phyloP scores from a whole-genome alignment of 2,113 vertebrate genomes.

The Geococcyx californianus region DNA sequence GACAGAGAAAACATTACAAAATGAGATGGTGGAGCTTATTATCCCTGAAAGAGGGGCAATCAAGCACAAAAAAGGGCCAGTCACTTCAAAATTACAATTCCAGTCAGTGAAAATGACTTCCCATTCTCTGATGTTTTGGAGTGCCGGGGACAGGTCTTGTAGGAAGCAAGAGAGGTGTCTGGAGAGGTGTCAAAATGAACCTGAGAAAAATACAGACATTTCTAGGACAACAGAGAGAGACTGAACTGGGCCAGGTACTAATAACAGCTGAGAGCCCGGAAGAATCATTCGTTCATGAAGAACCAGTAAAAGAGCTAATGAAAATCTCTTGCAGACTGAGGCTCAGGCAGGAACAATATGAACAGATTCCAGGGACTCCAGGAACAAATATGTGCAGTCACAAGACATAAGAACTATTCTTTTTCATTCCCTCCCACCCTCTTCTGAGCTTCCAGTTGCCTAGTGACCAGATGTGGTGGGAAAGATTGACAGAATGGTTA shows the following conservation, averaged over 20 bases:
- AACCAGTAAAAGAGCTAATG: not conserved
- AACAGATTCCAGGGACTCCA: not conserved
- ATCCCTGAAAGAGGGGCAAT: not conserved
- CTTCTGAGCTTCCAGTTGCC: not conserved
- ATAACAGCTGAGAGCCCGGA: not conserved
- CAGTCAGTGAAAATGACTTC: not conserved
- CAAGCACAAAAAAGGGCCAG: not conserved
- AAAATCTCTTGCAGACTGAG: not conserved
- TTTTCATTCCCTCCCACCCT: not conserved
- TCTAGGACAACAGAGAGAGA: not conserved
- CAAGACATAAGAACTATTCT: not conserved
- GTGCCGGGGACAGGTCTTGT: not conserved
- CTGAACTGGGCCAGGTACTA: not conserved
- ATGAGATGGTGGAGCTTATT: not conserved
- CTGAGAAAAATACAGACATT: not conserved
- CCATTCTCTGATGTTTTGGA: not conserved
- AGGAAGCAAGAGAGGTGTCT: not conserved
- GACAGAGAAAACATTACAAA: not conserved
- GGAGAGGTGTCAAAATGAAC: not conserved
- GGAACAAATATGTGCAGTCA: not conserved
- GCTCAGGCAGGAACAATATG: not conserved
- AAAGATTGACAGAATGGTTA: not conserved
- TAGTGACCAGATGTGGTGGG: not conserved
- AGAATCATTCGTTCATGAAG: not conserved
- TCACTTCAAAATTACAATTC: not conserved